These are phyloP conservation scores for Eledone cirrhosa DNA, from an alignment of 2,888 invertebrate genomes.

Conservation along the genomic window DNA sequence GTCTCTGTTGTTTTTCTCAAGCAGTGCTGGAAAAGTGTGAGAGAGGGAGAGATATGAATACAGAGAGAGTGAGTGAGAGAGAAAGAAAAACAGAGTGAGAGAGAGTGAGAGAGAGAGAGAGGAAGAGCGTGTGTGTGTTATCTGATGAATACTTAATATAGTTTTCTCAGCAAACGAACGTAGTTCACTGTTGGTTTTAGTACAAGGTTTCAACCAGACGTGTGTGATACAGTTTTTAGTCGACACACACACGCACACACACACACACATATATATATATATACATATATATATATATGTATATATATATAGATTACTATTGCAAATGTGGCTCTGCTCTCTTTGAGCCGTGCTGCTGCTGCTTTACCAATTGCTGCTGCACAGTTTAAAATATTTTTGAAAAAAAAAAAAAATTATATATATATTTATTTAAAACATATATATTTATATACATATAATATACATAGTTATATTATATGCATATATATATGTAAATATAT, in stretches of 20 bases:
- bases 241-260: background rate
- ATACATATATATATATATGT: background rate
- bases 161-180: no score
- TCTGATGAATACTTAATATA: no score
- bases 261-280: background rate
- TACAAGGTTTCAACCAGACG: background rate
- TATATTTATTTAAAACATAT: background rate
- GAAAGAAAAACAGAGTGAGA: no score
- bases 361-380: no score
- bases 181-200: background rate
- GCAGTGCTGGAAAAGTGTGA: no score
- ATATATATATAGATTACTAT: background rate
- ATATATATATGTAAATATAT: background rate
- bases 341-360: no score
- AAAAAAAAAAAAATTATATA: conserved; percentile 2
- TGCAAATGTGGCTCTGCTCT: no score
- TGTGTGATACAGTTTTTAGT: background rate
- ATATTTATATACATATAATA: background rate
- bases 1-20: no score
- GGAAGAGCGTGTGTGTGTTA: no score
- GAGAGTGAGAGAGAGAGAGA: no score
- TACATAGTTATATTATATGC: background rate
- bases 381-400: background rate
- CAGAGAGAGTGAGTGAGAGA: no score
- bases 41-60: no score